Evolutionary conservation across 1,140 invertebrate species (phyloP).

Genomic region (Temnothorax curvispinosus): DNA sequence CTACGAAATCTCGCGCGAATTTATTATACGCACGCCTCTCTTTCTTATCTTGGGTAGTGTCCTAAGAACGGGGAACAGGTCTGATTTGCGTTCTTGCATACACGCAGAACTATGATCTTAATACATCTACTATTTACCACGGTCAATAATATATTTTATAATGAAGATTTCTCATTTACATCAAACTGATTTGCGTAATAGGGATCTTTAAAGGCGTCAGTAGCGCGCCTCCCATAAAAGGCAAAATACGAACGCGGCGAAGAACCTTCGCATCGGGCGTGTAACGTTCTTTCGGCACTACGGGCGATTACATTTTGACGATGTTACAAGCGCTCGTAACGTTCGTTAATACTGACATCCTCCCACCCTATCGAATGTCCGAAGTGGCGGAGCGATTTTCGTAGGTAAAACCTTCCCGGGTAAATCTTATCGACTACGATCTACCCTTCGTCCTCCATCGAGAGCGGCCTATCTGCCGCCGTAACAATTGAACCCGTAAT

Average conservation of each 20-base stretch:
- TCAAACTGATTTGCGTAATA: neutral
- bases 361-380: neutral
- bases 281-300: constrained; percentile 6
- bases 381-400: constrained; percentile 23
- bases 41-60: neutral
- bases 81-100: neutral
- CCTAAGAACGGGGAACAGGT: neutral
- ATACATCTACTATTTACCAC: neutral
- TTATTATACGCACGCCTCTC: neutral
- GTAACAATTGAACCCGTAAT: constrained; percentile 86
- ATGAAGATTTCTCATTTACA: neutral
- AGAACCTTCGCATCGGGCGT: neutral
- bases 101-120: neutral
- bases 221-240: neutral
- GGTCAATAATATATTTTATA: neutral
- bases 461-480: constrained; percentile 80
- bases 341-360: constrained; percentile 50
- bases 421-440: constrained; percentile 80
- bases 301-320: constrained; percentile 27
- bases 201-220: neutral
- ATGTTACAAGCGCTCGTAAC: constrained; percentile 50
- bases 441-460: constrained; percentile 75
- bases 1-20: constrained; percentile 4
- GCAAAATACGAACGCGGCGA: neutral
- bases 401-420: constrained; percentile 65